Percentiles rank a stretch among this genome's conserved stretches.
Conservation (phyloP, 1,140 invertebrate genomes). For the Drosophila sproati region DNA sequence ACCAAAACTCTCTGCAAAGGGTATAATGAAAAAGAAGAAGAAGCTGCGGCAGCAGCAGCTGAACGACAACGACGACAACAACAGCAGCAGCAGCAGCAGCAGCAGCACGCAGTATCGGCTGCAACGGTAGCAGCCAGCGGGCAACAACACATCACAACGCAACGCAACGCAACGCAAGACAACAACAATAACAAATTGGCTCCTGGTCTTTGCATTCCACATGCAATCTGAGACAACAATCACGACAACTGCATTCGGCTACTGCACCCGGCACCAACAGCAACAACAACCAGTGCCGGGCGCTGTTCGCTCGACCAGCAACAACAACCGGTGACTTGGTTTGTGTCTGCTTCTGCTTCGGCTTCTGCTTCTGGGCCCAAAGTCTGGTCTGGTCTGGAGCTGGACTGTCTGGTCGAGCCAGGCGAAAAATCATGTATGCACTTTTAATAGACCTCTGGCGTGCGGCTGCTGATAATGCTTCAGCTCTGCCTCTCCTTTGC, state of each 20-base stretch:
- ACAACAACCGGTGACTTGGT: constrained; percentile 44
- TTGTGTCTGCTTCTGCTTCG: constrained; percentile 36
- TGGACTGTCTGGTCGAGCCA: constrained; percentile 59
- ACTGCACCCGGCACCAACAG: constrained; percentile 50
- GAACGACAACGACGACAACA: constrained; percentile 25
- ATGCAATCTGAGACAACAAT: constrained; percentile 80
- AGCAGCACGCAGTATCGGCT: constrained; percentile 33
- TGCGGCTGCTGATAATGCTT: constrained; percentile 30
- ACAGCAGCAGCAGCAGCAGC: constrained; percentile 10
- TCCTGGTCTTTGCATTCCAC: constrained; percentile 82
- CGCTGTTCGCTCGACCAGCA: constrained; percentile 40
- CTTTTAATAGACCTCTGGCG: constrained; percentile 71
- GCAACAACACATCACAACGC: constrained; percentile 9
- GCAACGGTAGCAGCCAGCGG: constrained; percentile 62
- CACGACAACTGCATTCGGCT: constrained; percentile 76
- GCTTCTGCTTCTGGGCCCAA: constrained; percentile 30
- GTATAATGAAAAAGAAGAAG: constrained; percentile 39
- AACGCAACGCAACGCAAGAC: constrained; percentile 6
- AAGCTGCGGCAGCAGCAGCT: constrained; percentile 16
- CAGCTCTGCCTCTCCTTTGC: constrained; percentile 11
- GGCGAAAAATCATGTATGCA: constrained; percentile 47
- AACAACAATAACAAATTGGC: constrained; percentile 81
- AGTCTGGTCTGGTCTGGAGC: constrained; percentile 25
- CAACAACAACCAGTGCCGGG: constrained; percentile 33
- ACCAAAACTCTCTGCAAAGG: neutral